phyloP scores from a whole-genome alignment of 1,140 invertebrate genomes.

The Rhysida immarginata region DNA sequence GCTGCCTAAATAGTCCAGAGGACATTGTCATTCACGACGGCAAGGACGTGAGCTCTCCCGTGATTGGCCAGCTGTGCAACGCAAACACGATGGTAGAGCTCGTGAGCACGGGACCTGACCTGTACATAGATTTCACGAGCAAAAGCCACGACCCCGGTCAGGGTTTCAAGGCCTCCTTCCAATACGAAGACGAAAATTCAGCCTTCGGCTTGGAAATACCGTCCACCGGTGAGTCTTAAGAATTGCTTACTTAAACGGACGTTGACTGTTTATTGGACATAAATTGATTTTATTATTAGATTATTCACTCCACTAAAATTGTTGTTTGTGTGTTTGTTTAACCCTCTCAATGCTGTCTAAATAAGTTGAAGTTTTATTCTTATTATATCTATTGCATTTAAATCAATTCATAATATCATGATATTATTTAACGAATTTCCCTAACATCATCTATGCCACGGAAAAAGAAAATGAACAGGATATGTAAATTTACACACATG shows the following conservation, averaged over 20 bases:
- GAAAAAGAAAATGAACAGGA: too few relatives aligned
- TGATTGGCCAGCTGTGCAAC: constrained; percentile 66
- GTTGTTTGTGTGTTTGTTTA: too few relatives aligned
- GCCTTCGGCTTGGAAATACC: constrained; percentile 30
- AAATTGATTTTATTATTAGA: too few relatives aligned
- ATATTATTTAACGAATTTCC: too few relatives aligned
- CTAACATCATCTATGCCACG: too few relatives aligned
- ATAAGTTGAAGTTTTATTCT: too few relatives aligned
- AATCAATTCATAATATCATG: too few relatives aligned
- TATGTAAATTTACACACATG: too few relatives aligned
- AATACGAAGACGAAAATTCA: constrained; percentile 35
- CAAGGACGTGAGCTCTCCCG: constrained; percentile 39
- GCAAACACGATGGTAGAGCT: constrained; percentile 55
- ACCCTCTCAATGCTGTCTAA: too few relatives aligned
- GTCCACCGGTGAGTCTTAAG: constrained; percentile 26
- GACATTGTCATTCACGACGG: constrained; percentile 66
- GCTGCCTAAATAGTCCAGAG: constrained; percentile 62
- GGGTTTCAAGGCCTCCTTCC: constrained; percentile 67
- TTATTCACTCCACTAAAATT: too few relatives aligned
- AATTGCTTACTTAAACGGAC: background rate
- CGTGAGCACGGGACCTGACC: constrained; percentile 57
- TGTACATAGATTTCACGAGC: constrained; percentile 64
- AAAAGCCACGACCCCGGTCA: constrained; percentile 64
- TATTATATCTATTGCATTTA: too few relatives aligned
- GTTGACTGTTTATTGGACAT: too few relatives aligned